phyloP scores from a whole-genome alignment of 23 tunicate genomes.

The Trididemnum clinides region DNA sequence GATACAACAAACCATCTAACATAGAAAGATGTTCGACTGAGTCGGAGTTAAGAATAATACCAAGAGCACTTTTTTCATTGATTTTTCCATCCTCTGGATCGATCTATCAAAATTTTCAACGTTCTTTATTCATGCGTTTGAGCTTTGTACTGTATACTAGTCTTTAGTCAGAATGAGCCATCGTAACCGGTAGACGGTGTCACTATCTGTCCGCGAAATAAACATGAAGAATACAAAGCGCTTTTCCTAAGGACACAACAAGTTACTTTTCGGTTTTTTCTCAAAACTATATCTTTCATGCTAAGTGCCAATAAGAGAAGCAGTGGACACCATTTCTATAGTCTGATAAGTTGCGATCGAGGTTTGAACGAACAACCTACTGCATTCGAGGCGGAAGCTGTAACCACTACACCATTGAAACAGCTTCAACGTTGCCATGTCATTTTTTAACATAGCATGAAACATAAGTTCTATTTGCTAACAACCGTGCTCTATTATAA shows the following conservation, averaged over 20 bases:
- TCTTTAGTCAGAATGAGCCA: no score
- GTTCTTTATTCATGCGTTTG: neutral
- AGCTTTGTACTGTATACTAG: neutral
- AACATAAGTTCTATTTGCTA: no score
- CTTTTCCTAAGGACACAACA: no score
- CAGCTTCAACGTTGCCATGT: no score
- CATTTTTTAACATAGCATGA: no score
- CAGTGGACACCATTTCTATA: neutral
- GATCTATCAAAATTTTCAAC: conserved; percentile 50
- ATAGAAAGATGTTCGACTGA: conserved; percentile 66
- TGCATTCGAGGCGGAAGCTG: no score
- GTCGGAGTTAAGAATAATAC: conserved; percentile 62
- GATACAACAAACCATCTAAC: conserved; percentile 88
- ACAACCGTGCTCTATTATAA: no score
- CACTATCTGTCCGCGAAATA: no score
- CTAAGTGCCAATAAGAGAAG: neutral
- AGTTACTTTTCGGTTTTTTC: neutral
- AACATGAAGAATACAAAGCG: no score
- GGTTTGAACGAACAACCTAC: no score
- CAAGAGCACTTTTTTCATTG: conserved; percentile 57
- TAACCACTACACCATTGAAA: no score
- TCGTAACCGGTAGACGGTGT: neutral
- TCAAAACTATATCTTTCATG: neutral
- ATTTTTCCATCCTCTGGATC: conserved; percentile 62
- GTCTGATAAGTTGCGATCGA: no score